Evolutionary conservation across 2,113 vertebrate genomes (phyloP).

Genomic region (Cyanocitta stelleri): DNA sequence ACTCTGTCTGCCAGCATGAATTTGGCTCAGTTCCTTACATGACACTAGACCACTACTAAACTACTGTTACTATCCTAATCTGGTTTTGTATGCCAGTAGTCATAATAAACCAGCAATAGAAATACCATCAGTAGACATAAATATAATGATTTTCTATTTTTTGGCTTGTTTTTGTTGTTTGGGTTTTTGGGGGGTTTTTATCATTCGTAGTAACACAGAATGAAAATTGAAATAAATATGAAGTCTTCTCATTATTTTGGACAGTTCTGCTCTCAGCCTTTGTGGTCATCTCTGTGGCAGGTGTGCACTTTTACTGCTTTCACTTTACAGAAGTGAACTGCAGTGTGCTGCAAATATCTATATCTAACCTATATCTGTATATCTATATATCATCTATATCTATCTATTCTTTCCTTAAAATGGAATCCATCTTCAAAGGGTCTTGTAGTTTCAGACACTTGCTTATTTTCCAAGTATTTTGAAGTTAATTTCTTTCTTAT

Average conservation of each 20-base stretch:
- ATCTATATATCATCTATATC: not conserved
- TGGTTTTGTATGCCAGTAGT: not conserved
- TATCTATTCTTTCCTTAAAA: not conserved
- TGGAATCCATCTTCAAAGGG: not conserved
- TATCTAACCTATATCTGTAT: not conserved
- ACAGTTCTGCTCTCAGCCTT: not conserved
- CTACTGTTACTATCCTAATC: not conserved
- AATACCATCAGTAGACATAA: not conserved
- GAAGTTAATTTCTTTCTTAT: not conserved
- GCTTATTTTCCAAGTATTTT: not conserved
- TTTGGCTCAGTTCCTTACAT: slow-evolving; percentile 4
- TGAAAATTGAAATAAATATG: not conserved
- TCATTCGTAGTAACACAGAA: not conserved
- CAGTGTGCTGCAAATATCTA: not conserved
- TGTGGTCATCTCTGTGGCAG: not conserved
- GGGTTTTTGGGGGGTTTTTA: rapidly evolving
- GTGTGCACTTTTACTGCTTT: not conserved
- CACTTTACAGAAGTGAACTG: not conserved
- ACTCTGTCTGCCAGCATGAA: not conserved
- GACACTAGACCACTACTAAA: not conserved
- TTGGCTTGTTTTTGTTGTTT: not conserved
- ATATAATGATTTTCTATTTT: not conserved
- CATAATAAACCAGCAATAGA: not conserved
- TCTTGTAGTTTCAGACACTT: not conserved
- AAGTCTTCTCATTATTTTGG: not conserved